These are phyloP conservation scores for Drosophila asahinai DNA, from an alignment of 1,140 invertebrate species.

Conservation along the genomic window DNA sequence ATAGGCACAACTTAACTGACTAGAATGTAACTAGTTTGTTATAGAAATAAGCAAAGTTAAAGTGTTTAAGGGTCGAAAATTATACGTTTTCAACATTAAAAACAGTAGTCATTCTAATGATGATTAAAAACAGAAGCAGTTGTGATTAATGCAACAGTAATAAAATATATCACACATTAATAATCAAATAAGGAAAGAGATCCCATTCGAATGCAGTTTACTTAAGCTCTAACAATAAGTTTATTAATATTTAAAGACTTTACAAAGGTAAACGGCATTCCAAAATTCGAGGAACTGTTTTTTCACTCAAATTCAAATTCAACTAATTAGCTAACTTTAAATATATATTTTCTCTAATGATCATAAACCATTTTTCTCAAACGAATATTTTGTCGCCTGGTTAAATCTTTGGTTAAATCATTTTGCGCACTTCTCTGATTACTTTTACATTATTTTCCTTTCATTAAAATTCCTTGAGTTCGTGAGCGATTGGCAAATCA, in stretches of 20 bases:
- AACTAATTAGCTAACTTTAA: too few relatives aligned
- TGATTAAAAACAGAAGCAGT: neutral
- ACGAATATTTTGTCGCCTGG: constrained; percentile 15
- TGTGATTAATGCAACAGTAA: neutral
- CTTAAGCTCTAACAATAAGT: neutral
- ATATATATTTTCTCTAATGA: neutral
- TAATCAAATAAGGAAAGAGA: neutral
- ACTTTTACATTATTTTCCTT: constrained; percentile 43
- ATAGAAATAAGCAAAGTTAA: constrained; percentile 5
- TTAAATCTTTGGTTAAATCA: constrained; percentile 22
- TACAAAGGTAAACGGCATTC: neutral
- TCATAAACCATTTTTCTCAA: neutral
- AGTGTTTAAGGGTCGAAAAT: neutral
- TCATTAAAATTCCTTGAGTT: constrained; percentile 74
- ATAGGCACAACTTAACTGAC: constrained; percentile 4
- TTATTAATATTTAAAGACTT: neutral
- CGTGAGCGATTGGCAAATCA: constrained; percentile 69
- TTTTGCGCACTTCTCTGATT: constrained; percentile 18
- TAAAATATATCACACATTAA: neutral
- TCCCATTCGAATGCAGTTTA: neutral
- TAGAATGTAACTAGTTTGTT: constrained; percentile 16
- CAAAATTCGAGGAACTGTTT: neutral
- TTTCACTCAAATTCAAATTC: too few relatives aligned
- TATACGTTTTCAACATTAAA: neutral
- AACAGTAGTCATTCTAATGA: neutral